phyloP scores from a whole-genome alignment of 2,113 vertebrate species.

The Chitala chitala region DNA sequence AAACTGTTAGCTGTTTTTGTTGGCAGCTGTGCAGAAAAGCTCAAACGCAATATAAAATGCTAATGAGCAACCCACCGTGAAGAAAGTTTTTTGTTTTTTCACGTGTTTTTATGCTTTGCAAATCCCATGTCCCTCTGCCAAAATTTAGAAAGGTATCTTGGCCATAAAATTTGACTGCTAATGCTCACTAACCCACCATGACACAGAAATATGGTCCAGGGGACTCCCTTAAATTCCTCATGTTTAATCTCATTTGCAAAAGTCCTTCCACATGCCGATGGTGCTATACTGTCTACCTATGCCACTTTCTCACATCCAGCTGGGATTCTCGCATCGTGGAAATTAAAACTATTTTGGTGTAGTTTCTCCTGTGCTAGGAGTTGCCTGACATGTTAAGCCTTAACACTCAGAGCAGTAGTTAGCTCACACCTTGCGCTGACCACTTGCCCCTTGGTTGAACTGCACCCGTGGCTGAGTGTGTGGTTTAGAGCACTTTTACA shows the following conservation, averaged over 20 bases:
- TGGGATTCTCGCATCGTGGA: too few species aligned
- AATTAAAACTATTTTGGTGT: too few species aligned
- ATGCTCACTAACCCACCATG: background rate
- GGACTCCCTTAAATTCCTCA: background rate
- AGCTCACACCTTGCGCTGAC: too few species aligned
- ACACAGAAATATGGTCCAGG: slow-evolving; percentile 11
- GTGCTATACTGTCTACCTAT: too few species aligned
- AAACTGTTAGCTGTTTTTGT: background rate
- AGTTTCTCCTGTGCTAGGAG: too few species aligned
- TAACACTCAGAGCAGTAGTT: too few species aligned
- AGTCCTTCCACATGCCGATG: background rate
- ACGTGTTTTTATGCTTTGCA: background rate
- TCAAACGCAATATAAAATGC: background rate
- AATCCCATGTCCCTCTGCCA: background rate
- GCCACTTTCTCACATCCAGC: too few species aligned
- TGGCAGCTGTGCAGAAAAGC: background rate
- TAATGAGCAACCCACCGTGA: background rate
- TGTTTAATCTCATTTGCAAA: background rate
- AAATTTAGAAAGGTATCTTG: background rate
- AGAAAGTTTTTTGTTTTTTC: background rate
- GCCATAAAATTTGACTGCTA: slow-evolving; percentile 13
- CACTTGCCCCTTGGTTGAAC: too few species aligned
- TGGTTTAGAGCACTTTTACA: too few species aligned
- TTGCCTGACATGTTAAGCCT: too few species aligned
- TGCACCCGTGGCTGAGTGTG: too few species aligned